Evolutionary conservation across 2,113 vertebrate genomes (phyloP).

Genomic region (Mus spicilegus): DNA sequence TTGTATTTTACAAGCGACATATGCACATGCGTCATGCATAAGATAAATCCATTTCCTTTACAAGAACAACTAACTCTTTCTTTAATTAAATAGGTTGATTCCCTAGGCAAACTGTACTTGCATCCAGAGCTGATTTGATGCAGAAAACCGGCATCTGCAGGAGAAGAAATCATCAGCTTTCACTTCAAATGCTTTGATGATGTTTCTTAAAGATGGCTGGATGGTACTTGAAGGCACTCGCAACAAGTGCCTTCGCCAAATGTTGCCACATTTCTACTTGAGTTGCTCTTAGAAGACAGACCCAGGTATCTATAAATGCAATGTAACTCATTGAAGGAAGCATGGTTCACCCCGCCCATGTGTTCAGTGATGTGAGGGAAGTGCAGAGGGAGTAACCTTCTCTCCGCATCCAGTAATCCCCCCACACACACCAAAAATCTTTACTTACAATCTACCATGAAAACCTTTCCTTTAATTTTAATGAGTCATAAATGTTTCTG

Average conservation of each 20-base stretch:
- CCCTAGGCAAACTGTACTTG: constrained; percentile 53
- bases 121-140: constrained; percentile 48
- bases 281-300: constrained; percentile 50
- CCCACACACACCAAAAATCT: not conserved
- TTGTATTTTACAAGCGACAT: not conserved
- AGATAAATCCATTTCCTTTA: constrained; percentile 50
- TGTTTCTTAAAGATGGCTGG: constrained; percentile 23
- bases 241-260: constrained; percentile 34
- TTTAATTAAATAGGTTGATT: constrained; percentile 43
- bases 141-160: constrained; percentile 38
- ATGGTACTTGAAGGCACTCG: constrained; percentile 60
- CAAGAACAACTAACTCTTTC: constrained; percentile 19
- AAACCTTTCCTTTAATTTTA: constrained; percentile 56
- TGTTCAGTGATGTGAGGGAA: not conserved
- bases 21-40: not conserved
- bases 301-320: constrained; percentile 1
- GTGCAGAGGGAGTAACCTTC: not conserved
- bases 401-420: not conserved
- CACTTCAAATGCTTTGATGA: constrained; percentile 36
- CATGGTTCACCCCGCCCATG: not conserved
- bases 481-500: constrained; percentile 7
- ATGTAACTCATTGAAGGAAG: not conserved
- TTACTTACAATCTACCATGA: not conserved
- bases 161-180: constrained; percentile 34
- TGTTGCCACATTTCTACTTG: constrained; percentile 8